Base-by-base conservation (phyloP, 2,797 vertebrate genomes). In the Helostoma temminkii region DNA sequence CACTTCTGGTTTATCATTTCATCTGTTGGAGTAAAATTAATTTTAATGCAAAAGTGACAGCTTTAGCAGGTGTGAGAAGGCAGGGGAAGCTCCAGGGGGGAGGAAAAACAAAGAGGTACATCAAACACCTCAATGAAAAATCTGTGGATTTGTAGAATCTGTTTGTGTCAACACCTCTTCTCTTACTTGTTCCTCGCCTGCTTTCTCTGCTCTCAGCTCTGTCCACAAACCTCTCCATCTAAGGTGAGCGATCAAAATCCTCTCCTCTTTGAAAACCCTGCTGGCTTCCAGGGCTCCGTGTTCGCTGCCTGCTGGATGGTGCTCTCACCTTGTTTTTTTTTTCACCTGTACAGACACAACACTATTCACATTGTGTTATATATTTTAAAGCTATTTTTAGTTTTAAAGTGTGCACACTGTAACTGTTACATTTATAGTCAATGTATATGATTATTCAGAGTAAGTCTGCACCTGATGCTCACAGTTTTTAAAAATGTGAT, bases 241-340 rank as follows among this genome's bases (percentile, higher is more conserved):
- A 6, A 58, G 48, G 43, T n/a, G 28, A 66, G 25, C 37, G 47
- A 76, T 74, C 45, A 65, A 54, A 71, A 57, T 71, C 74, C 59
- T 48, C 46, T 52, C 42, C 63, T 67, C 50, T 78, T 64, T 54
- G 47, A 25, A 71, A 66, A 73, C 43, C 47, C 62, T 22, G 45
- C 48, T 70, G 55, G 50, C 59, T 69, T 18, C 6, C 6, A 26
- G 41, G 50, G n/a, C n/a, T n/a, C n/a, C n/a, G n/a, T n/a, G n/a
- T 63, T 72, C 34, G 66, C 24, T 36, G 16, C 52, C 52, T 47
- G n/a, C 52, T 34, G 36, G 46, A 65, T 54, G 48, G 2, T 25
- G 5, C 21, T 55, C 11, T 42, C 11, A 0, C 18, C 6, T 19
- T 22, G 8, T 58, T 3, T 16, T 21, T 46, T 34, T 15, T 26